phyloP scores from a whole-genome alignment of 2,113 vertebrate genomes.

The Ceyx melanurus region DNA sequence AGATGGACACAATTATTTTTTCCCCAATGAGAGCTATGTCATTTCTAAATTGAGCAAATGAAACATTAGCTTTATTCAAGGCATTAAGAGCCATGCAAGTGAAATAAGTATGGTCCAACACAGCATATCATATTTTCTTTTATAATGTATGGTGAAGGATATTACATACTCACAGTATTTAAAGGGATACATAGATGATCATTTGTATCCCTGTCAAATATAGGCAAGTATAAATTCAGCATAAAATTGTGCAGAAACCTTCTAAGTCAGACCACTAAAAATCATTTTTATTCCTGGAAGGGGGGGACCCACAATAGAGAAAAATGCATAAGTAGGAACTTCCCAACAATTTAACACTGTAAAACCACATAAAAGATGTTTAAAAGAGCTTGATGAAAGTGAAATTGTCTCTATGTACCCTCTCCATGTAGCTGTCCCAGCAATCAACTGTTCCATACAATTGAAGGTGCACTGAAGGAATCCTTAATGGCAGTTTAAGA shows the following conservation, averaged over 20 bases:
- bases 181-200: background rate
- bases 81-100: background rate
- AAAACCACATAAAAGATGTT: background rate
- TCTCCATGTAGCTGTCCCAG: background rate
- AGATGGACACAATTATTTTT: background rate
- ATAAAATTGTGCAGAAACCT: background rate
- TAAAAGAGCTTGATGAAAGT: conserved; percentile 1
- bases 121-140: background rate
- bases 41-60: conserved; percentile 68
- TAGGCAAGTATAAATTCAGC: background rate
- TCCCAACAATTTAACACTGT: background rate
- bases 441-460: conserved; percentile 38
- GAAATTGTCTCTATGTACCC: background rate
- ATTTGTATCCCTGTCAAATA: conserved; percentile 11
- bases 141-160: background rate
- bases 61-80: conserved; percentile 12
- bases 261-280: background rate
- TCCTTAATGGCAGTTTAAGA: conserved; percentile 36
- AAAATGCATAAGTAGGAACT: background rate
- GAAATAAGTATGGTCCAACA: background rate
- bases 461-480: background rate
- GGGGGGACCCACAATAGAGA: background rate
- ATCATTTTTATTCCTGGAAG: background rate
- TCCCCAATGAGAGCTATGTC: background rate
- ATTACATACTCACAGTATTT: background rate